Base-by-base conservation (phyloP, 2,888 invertebrate species). In the Acrobasis suavella region DNA sequence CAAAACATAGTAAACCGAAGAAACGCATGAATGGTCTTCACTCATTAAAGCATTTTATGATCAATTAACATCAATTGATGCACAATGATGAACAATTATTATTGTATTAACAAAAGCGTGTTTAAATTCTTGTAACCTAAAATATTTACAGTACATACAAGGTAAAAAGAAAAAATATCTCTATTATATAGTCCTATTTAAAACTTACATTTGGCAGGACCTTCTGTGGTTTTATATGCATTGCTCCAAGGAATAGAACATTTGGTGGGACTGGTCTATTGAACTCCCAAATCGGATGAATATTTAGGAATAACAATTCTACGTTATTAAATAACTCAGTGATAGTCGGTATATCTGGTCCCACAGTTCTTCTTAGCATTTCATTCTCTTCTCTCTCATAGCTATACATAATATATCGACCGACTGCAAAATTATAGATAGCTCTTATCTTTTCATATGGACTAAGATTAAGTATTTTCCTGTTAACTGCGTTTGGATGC, bases 191-290 rank as follows among this genome's bases (percentile, higher is more conserved):
- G n/a, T 3, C 5, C 2, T 22, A 22, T 3, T 22, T 22, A 22
- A 22, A 22, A 60, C 66, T 65, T 77, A 87, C 89, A 74, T 80
- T 69, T 9, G 87, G 84, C 50, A 93, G 69, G 9, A 80, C 73
- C 60, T 82, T 78, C 9, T 76, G 66, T 8, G 73, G 69, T 32
- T 70, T 76, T 46, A 82, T 72, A 68, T 88, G 89, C 39, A 86
- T 69, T 2, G 88, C 88, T 49, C 89, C 89, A 61, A 89, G 78
- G 55, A 78, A 82, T 9, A 90, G 63, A 17, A 87, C 68, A 64
- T 78, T 81, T 0, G 91, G 87, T 9, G 88, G 78, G 2, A 85
- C 70, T 10, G 92, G 89, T 49, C 85, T 77, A 63, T 82, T 79
- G 1, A 67, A 69, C 37, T 77, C 77, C 73, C 85, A 82, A n/a